Evolutionary conservation across 2,113 vertebrate genomes (phyloP).

Genomic region (Psophia crepitans): DNA sequence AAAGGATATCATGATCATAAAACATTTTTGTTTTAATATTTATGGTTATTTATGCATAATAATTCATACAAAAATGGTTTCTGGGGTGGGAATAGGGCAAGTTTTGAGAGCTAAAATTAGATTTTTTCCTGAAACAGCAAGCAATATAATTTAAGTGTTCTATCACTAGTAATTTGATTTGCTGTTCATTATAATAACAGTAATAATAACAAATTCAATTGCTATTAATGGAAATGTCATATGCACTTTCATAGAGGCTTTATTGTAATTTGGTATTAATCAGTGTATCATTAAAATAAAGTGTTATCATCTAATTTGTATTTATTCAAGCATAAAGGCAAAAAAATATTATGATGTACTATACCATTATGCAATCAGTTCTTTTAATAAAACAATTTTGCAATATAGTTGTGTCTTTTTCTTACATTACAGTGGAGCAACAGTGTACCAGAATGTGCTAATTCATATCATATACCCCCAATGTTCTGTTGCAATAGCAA

Average conservation of each 20-base stretch:
- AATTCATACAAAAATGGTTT: background rate
- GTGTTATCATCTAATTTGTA: slow-evolving; percentile 44
- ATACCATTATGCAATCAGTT: background rate
- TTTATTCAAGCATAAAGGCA: slow-evolving; percentile 49
- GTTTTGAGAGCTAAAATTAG: background rate
- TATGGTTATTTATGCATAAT: background rate
- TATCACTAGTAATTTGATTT: slow-evolving; percentile 46
- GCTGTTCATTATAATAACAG: slow-evolving; percentile 44
- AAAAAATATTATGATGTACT: background rate
- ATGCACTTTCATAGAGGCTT: slow-evolving; percentile 24
- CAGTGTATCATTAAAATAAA: slow-evolving; percentile 53
- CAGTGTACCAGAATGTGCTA: background rate
- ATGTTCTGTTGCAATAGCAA: background rate
- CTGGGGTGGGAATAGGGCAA: background rate
- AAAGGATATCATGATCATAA: background rate
- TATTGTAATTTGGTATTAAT: slow-evolving; percentile 59
- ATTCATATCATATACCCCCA: background rate
- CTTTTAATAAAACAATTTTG: background rate
- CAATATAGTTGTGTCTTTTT: background rate
- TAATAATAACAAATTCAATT: slow-evolving; percentile 63
- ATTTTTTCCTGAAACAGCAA: background rate
- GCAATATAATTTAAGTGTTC: slow-evolving; percentile 8
- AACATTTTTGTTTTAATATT: background rate
- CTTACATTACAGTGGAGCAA: background rate
- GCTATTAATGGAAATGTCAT: slow-evolving; percentile 51